Conservation (phyloP, 2,888 invertebrate species). For the Pristionchus fissidentatus region DNA sequence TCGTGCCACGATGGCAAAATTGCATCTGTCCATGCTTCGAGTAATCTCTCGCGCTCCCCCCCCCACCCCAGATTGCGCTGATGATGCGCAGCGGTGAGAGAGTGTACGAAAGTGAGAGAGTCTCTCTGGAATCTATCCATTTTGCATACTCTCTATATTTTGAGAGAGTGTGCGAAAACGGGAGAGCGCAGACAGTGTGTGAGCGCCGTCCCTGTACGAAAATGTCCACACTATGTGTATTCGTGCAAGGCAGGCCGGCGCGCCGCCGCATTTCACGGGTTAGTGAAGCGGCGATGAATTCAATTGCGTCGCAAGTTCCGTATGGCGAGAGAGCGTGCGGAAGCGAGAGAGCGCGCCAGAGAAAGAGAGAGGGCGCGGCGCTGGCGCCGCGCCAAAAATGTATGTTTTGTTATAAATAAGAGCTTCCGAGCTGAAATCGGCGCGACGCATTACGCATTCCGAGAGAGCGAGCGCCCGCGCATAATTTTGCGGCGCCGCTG, state of each 20-base stretch:
- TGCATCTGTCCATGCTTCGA: too few species aligned
- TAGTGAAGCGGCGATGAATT: background rate
- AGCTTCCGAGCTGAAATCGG: background rate
- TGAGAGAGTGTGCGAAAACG: background rate
- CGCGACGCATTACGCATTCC: constrained; percentile 14
- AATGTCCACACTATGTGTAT: background rate
- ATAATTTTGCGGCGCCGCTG: background rate
- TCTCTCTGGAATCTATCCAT: background rate
- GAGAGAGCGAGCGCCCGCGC: constrained; percentile 2
- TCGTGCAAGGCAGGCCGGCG: too few species aligned
- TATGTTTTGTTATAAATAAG: background rate
- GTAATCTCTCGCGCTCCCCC: too few species aligned
- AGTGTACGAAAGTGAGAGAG: too few species aligned
- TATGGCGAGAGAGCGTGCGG: background rate
- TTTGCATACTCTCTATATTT: background rate
- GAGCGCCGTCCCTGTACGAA: background rate
- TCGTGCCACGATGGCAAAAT: too few species aligned
- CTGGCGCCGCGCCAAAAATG: background rate
- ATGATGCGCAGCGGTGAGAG: background rate
- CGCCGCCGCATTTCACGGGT: too few species aligned
- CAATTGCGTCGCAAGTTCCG: constrained; percentile 27
- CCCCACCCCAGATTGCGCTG: too few species aligned
- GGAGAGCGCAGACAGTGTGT: background rate
- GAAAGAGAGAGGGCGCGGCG: background rate
- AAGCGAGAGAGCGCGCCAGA: too few species aligned